These are phyloP conservation scores for Danio tinwini DNA, from an alignment of 2,797 vertebrate species.

Conservation along the genomic window DNA sequence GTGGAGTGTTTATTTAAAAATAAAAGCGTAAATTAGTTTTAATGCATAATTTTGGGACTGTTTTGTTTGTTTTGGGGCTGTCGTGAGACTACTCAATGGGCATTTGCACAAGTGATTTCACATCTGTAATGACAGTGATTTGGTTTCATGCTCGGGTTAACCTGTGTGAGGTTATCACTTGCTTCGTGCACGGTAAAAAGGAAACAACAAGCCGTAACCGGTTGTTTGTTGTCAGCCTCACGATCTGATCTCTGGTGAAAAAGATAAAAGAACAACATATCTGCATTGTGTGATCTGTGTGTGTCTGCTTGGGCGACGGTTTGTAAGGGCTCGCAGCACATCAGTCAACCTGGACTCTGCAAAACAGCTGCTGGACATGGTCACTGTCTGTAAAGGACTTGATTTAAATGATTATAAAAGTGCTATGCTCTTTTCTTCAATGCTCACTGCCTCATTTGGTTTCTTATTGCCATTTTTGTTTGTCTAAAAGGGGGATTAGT, in stretches of 20 bases:
- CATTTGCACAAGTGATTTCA: background rate
- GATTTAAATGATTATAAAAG: constrained; percentile 67
- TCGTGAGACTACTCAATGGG: background rate
- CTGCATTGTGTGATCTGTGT: background rate
- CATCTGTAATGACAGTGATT: background rate
- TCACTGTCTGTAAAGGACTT: constrained; percentile 75
- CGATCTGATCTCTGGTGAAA: constrained; percentile 30
- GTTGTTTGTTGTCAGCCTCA: background rate
- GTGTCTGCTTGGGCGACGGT: constrained; percentile 24
- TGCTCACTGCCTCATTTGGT: constrained; percentile 14
- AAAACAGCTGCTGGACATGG: constrained; percentile 74
- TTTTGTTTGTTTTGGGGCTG: too few relatives aligned
- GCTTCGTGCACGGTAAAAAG: too few relatives aligned
- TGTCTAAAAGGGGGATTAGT: too few relatives aligned
- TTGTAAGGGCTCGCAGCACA: constrained; percentile 74
- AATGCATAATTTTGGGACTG: too few relatives aligned
- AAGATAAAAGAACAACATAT: constrained; percentile 32
- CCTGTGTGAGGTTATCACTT: background rate
- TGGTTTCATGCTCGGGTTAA: background rate
- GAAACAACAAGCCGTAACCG: too few relatives aligned
- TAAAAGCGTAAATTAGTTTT: too few relatives aligned
- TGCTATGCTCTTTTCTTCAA: constrained; percentile 59
- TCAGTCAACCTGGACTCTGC: constrained; percentile 64
- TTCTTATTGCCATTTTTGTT: background rate
- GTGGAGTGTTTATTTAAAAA: too few relatives aligned